Percentiles rank a stretch among this genome's conserved stretches.
These are phyloP conservation scores for Scortum barcoo DNA, from an alignment of 2,113 vertebrate genomes.

Conservation along the genomic window DNA sequence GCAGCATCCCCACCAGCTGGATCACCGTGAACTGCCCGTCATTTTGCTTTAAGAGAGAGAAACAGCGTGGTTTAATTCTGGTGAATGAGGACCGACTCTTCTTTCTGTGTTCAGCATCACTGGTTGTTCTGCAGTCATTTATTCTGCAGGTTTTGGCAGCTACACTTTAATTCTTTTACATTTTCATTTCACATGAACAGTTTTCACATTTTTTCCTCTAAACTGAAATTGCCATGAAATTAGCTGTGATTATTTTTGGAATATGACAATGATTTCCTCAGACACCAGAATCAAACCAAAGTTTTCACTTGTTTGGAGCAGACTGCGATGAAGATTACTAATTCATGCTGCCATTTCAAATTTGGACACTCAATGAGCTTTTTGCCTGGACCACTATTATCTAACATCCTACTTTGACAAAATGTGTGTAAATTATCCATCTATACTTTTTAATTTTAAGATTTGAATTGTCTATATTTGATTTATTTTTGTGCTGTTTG, in stretches of 20 bases:
- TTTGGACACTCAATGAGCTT: no score
- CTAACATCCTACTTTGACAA: no score
- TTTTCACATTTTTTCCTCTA: neutral
- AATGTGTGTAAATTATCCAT: no score
- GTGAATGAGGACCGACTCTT: neutral
- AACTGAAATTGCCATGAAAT: neutral
- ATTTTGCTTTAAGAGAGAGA: slow-evolving; percentile 88
- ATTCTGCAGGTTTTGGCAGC: neutral
- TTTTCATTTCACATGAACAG: neutral
- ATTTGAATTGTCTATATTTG: no score
- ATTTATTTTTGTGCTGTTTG: no score
- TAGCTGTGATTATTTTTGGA: neutral
- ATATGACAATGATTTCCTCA: neutral
- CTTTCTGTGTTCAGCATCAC: no score
- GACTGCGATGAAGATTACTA: no score
- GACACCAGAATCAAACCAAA: neutral
- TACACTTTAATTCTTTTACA: neutral
- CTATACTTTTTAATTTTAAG: no score
- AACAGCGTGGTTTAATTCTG: neutral
- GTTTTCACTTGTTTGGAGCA: no score
- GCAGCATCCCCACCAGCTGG: slow-evolving; percentile 96
- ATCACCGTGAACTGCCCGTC: slow-evolving; percentile 98
- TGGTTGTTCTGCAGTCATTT: neutral
- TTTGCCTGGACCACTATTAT: no score
- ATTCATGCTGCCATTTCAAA: no score